Base-by-base conservation (phyloP, 2,888 invertebrate genomes). In the Erebia ligea region DNA sequence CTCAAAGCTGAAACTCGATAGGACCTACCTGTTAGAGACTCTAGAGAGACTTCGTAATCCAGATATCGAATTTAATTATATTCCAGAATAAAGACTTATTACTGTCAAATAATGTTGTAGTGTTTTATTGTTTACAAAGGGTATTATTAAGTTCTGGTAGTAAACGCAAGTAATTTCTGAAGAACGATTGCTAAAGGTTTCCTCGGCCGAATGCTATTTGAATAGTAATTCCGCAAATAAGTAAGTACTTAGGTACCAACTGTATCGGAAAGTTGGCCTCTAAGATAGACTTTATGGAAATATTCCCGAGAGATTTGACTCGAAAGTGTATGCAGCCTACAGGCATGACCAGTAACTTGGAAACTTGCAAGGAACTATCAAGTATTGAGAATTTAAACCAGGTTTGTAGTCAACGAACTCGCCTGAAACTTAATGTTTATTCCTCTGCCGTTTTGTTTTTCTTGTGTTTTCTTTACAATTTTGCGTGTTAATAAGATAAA, bases 381-480 rank as follows among this genome's bases (percentile, higher is more conserved):
- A 75, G 76, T 80, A 86, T 86, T 81, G 82, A 81, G 84, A 81
- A 86, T 85, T 86, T 86, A 87, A 88, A 88, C 86, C 84, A 87
- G 86, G 87, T 86, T 86, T 86, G 84, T 85, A 82, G 73, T 70
- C 84, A 86, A 87, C 85, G 77, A 79, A 81, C 82, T 71, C 62
- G 56, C 25, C 50, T n/a, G 48, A 58, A 68, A 57, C 59, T 50
- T 42, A 58, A 2, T 13, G 10, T n/a, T 42, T 11, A 45, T 2
- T 42, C 42, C 10, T 13, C 45, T 45, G 3, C 1, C 13, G 45
- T 45, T 13, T 3, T 45, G 13, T 3, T 45, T 45, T 45, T 13
- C 11, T 21, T 15, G 0, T 34, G 17, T 61, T 40, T 61, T 40
- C 15, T 9, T 9, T 57, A 57, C 25, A 17, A 52, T n/a, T 52